Conservation (phyloP, 2,113 vertebrate species). For the Pollachius pollachius region DNA sequence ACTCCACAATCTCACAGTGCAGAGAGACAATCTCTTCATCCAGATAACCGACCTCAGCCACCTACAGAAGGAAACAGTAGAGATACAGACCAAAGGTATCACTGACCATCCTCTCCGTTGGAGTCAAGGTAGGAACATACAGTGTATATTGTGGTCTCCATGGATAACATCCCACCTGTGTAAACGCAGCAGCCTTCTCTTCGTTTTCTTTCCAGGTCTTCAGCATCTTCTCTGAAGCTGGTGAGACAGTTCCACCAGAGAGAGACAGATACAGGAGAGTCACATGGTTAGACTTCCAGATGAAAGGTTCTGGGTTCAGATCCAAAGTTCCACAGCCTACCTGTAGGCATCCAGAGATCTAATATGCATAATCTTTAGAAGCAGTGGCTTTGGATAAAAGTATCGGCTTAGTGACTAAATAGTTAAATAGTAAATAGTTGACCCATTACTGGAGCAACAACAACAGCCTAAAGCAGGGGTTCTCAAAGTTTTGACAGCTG, state of each 20-base stretch:
- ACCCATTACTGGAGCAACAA: too few species aligned
- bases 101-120: too few species aligned
- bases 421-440: too few species aligned
- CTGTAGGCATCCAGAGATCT: too few species aligned
- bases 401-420: background rate
- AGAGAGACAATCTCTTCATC: slow-evolving; percentile 95
- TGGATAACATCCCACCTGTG: slow-evolving; percentile 65
- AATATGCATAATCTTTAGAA: too few species aligned
- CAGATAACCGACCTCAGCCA: slow-evolving; percentile 87
- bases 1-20: slow-evolving; percentile 94
- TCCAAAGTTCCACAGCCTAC: too few species aligned
- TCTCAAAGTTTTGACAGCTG: too few species aligned
- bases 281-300: too few species aligned
- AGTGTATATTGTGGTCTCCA: background rate
- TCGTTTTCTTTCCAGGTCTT: slow-evolving; percentile 97
- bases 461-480: too few species aligned
- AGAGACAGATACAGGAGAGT: slow-evolving; percentile 3
- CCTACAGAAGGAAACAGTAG: slow-evolving; percentile 61
- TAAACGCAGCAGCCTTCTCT: slow-evolving; percentile 85
- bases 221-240: slow-evolving; percentile 96
- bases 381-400: background rate
- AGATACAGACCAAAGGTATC: background rate
- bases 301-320: too few species aligned
- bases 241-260: slow-evolving; percentile 3
- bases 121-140: too few species aligned